Evolutionary conservation across 2,797 vertebrate species (phyloP).

Genomic region (Rousettus madagascariensis): DNA sequence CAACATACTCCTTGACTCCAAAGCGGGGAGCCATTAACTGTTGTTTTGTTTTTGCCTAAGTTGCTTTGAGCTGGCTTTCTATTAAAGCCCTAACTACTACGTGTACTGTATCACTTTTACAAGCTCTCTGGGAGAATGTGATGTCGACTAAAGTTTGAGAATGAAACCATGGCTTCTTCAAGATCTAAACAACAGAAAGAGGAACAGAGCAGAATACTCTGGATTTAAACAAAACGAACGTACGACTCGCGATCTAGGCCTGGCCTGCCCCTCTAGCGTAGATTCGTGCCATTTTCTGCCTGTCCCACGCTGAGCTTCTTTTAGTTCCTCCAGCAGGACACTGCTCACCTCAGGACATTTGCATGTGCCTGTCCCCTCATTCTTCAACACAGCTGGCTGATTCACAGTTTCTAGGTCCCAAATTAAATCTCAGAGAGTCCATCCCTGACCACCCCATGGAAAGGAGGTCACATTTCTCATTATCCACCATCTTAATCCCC

Average conservation of each 20-base stretch:
- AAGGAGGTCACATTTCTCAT: neutral
- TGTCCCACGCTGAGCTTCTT: neutral
- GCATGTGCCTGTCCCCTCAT: neutral
- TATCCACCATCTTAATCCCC: neutral
- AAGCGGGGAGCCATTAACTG: neutral
- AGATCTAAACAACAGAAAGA: neutral
- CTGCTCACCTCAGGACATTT: neutral
- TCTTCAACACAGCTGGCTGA: neutral
- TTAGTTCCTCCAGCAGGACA: neutral
- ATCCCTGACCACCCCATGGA: neutral
- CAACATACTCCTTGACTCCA: neutral
- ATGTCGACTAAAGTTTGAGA: neutral
- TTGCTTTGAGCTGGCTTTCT: neutral
- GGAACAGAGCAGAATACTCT: neutral
- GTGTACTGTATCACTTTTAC: neutral
- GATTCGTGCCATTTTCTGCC: neutral
- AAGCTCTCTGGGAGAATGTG: neutral
- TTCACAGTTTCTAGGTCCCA: neutral
- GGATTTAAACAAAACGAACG: neutral
- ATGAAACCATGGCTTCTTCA: neutral
- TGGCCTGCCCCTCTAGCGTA: neutral
- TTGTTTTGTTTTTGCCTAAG: neutral
- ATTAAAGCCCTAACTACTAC: neutral
- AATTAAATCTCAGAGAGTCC: neutral
- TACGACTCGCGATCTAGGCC: neutral